phyloP scores from a whole-genome alignment of 2,797 vertebrate species.

The Huso huso region DNA sequence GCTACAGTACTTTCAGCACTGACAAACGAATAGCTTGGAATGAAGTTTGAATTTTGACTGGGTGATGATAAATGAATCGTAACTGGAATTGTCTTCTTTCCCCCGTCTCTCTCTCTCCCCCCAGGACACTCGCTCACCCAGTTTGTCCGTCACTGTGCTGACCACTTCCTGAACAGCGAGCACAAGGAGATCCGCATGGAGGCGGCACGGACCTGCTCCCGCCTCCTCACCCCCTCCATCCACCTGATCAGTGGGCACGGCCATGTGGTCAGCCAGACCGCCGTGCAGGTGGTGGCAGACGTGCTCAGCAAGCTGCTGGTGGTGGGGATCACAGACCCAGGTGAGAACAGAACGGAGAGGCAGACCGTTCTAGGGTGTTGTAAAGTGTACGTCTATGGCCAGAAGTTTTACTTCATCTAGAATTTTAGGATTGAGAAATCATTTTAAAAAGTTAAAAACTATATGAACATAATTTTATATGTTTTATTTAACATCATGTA shows the following conservation, averaged over 20 bases:
- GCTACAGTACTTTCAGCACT: too few relatives aligned
- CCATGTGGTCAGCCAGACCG: constrained; percentile 91
- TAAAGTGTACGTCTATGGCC: too few relatives aligned
- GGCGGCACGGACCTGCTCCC: constrained; percentile 89
- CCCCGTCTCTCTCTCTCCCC: background rate
- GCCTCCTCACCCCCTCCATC: constrained; percentile 89
- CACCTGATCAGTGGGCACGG: constrained; percentile 86
- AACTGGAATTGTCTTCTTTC: too few relatives aligned
- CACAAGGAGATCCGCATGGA: constrained; percentile 98
- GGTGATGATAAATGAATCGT: too few relatives aligned
- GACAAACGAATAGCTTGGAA: too few relatives aligned
- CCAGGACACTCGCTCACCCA: constrained; percentile 94
- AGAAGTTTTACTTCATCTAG: too few relatives aligned
- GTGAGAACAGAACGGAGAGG: constrained; percentile 41
- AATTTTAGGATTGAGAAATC: too few relatives aligned
- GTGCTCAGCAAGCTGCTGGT: constrained; percentile 96
- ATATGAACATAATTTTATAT: background rate
- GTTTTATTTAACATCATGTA: background rate
- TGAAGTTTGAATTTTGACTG: too few relatives aligned
- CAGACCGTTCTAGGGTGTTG: background rate
- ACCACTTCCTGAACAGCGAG: constrained; percentile 97
- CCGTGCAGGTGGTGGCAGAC: constrained; percentile 94
- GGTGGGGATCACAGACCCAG: constrained; percentile 96
- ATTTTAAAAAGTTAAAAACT: background rate
- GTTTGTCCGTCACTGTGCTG: constrained; percentile 95